phyloP scores from a whole-genome alignment of 2,797 vertebrate species.

The Fundulus diaphanus region DNA sequence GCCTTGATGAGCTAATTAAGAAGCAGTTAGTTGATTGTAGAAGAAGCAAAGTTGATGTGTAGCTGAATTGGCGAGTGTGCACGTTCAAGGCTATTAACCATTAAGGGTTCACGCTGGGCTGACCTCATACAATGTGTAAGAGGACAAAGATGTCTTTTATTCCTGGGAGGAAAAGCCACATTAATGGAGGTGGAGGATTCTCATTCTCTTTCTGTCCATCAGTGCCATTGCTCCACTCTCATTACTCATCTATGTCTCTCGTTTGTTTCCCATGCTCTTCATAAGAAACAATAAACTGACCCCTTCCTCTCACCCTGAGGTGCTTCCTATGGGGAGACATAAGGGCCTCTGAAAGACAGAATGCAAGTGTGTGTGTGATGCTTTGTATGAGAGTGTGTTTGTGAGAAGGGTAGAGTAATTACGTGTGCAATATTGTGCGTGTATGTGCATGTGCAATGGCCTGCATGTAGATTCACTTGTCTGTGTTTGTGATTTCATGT shows the following conservation, averaged over 20 bases:
- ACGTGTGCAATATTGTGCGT: constrained; percentile 54
- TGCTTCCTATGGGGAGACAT: constrained; percentile 62
- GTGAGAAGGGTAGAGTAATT: constrained; percentile 66
- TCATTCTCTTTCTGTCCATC: constrained; percentile 48
- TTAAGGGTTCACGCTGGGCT: constrained; percentile 63
- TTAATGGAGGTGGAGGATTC: constrained; percentile 67
- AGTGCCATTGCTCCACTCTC: constrained; percentile 51
- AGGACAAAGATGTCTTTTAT: constrained; percentile 47
- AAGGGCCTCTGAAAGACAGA: constrained; percentile 63
- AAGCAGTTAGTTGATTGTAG: constrained; percentile 56
- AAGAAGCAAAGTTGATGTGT: constrained; percentile 37
- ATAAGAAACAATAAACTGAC: constrained; percentile 75
- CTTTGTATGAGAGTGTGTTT: constrained; percentile 62
- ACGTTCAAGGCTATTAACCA: constrained; percentile 50
- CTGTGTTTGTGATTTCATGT: constrained; percentile 51
- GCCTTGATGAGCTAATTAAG: constrained; percentile 67
- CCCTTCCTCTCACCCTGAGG: constrained; percentile 69
- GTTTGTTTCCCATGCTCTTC: constrained; percentile 74
- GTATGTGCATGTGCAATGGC: constrained; percentile 41
- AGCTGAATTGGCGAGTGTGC: constrained; percentile 35
- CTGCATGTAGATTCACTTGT: constrained; percentile 31
- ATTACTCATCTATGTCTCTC: constrained; percentile 63
- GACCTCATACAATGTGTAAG: constrained; percentile 64
- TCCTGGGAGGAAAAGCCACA: constrained; percentile 37
- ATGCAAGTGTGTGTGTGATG: constrained; percentile 58